Evolutionary conservation across 2,888 invertebrate genomes (phyloP).

Genomic region (Tipula unca): DNA sequence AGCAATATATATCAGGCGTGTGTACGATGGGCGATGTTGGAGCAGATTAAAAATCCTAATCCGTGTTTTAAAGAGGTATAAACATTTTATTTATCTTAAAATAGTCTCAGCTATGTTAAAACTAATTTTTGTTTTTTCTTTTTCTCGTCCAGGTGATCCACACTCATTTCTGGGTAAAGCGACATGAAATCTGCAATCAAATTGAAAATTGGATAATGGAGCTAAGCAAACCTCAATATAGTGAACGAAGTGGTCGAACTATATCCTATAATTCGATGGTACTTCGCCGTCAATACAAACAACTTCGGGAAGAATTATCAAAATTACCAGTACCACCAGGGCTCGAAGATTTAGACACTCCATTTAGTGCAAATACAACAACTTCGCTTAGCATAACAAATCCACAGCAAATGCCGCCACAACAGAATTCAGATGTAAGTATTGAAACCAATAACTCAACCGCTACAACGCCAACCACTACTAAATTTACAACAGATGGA

Average conservation of each 20-base stretch:
- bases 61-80: conserved; percentile 82
- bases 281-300: conserved; percentile 67
- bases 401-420: not conserved
- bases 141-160: conserved; percentile 61
- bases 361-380: conserved; percentile 38
- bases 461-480: not conserved
- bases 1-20: conserved; percentile 92
- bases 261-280: conserved; percentile 71
- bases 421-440: not conserved
- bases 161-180: conserved; percentile 90
- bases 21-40: conserved; percentile 93
- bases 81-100: conserved; percentile 19
- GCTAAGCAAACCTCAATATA: conserved; percentile 70
- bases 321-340: conserved; percentile 74
- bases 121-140: conserved; percentile 20
- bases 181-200: conserved; percentile 80
- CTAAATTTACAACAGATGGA: not conserved
- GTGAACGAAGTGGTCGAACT: conserved; percentile 63
- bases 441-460: not conserved
- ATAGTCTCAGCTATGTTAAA: too few species aligned
- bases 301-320: conserved; percentile 75
- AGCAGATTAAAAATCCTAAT: conserved; percentile 82
- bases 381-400: conserved; percentile 21
- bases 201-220: conserved; percentile 87
- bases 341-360: conserved; percentile 60